Conservation (phyloP, 2,888 invertebrate species). For the Eustalomyia histrio region DNA sequence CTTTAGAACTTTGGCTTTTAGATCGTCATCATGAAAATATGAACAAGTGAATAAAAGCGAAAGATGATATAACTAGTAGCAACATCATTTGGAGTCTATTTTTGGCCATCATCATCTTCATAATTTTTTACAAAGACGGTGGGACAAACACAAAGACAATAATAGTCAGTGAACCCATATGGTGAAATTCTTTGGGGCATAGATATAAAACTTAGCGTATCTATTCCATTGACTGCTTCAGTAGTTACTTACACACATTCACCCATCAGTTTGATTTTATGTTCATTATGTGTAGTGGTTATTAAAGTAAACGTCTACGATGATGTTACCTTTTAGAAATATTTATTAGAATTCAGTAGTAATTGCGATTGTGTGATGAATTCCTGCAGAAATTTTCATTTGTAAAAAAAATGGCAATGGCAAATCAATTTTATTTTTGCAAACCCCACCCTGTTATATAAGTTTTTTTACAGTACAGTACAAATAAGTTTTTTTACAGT, state of each 20-base stretch:
- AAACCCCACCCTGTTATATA: too few relatives aligned
- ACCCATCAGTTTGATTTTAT: not conserved
- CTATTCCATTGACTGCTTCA: not conserved
- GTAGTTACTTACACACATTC: not conserved
- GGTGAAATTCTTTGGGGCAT: slow-evolving; percentile 9
- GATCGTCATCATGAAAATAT: too few relatives aligned
- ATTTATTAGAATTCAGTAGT: not conserved
- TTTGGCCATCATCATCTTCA: slow-evolving; percentile 30
- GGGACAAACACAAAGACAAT: not conserved
- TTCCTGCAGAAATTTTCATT: not conserved
- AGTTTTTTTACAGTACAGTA: too few relatives aligned
- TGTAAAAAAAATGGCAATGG: too few relatives aligned
- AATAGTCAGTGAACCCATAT: slow-evolving; percentile 16
- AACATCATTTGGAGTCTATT: slow-evolving; percentile 52
- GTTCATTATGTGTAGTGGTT: not conserved
- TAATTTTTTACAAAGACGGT: not conserved
- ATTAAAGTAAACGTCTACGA: not conserved
- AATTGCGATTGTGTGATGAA: not conserved
- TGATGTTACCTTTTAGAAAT: not conserved
- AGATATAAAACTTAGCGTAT: not conserved
- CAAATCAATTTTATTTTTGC: too few relatives aligned
- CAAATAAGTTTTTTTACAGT: too few relatives aligned
- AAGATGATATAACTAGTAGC: slow-evolving; percentile 58
- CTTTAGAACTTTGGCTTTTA: too few relatives aligned
- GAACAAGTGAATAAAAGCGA: slow-evolving; percentile 41